A percentile compares a stretch with the other conserved stretches of the same genome.
Conservation (phyloP, 1,140 invertebrate species). For the Ceratitis capitata region DNA sequence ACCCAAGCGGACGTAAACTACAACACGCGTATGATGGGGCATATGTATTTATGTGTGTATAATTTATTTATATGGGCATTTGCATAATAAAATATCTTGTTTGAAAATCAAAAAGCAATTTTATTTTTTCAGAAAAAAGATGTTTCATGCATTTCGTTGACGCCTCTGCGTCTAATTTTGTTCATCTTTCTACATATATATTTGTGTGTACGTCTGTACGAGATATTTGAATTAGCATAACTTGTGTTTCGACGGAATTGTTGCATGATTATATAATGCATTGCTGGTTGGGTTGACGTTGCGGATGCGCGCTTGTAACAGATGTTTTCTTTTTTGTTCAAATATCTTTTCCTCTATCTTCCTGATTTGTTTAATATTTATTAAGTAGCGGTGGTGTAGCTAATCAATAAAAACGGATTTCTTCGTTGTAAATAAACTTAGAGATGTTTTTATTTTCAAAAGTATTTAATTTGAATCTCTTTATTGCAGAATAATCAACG, state of each 20-base stretch:
- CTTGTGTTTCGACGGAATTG: background rate
- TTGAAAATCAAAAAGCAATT: too few species aligned
- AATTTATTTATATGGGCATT: background rate
- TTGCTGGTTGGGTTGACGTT: background rate
- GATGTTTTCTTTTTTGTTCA: background rate
- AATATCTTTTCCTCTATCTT: background rate
- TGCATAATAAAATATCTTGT: too few species aligned
- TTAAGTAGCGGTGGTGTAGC: too few species aligned
- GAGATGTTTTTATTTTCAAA: background rate
- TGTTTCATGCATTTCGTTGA: background rate
- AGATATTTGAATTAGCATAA: background rate
- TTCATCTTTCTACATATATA: conserved; percentile 8
- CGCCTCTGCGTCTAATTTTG: background rate
- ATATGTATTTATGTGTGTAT: background rate
- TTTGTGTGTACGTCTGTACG: too few species aligned
- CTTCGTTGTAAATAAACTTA: background rate
- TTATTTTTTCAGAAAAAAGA: background rate
- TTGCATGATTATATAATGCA: conserved; percentile 3
- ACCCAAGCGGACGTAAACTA: background rate
- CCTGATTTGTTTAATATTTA: background rate
- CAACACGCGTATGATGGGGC: background rate
- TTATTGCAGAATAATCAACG: background rate
- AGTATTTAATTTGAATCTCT: background rate
- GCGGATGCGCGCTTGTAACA: conserved; percentile 13
- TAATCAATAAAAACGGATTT: conserved; percentile 31